Base-by-base conservation (phyloP, 2,888 invertebrate genomes). In the Acrobasis consociella region DNA sequence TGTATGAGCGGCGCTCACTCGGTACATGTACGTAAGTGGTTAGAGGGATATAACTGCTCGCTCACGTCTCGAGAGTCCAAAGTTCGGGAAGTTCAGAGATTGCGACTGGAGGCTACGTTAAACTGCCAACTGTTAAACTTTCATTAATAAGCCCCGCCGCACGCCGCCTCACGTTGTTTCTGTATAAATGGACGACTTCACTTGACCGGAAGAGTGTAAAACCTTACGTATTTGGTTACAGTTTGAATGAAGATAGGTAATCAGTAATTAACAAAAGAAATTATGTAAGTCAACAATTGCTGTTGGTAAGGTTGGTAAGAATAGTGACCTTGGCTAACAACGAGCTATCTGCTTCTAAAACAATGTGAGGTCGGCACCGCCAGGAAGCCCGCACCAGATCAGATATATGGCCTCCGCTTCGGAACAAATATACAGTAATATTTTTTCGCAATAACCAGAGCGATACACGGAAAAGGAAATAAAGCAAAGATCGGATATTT, bases 401-500 rank as follows among this genome's bases (percentile, higher is more conserved):
- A 52, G 31, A 49, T 49, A 49, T 15, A 59, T 59, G 31, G 13
- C 17, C 17, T 60, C 51, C 60, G 22, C 13, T 52, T 16, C 17
- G 39, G 61, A 16, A 37, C 1, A 46, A 46, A 46, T 49, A 46
- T 37, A 46, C 61, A 46, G 49, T 61, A 7, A 53, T 53, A 61
- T 46, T 53, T 53, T 46, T 53, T 52, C 15, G 53, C 61, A 53
- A 49, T 61, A 61, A 61, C 61, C 53, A 31, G 46, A 50, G 53
- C 46, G 60, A 60, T 60, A 61, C 17, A 52, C 49, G 42, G 46
- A 10, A 51, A 60, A 31, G 42, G 53, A 61, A 53, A 61, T 61
- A 61, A 61, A 61, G 46, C 53, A 31, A 37, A 46, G 53, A 52
- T 17, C 53, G 46, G 52, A 46, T 61, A 53, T 60, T 60, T 60